Conservation (phyloP, 2,888 invertebrate species). For the Drosophila suboccidentalis region DNA sequence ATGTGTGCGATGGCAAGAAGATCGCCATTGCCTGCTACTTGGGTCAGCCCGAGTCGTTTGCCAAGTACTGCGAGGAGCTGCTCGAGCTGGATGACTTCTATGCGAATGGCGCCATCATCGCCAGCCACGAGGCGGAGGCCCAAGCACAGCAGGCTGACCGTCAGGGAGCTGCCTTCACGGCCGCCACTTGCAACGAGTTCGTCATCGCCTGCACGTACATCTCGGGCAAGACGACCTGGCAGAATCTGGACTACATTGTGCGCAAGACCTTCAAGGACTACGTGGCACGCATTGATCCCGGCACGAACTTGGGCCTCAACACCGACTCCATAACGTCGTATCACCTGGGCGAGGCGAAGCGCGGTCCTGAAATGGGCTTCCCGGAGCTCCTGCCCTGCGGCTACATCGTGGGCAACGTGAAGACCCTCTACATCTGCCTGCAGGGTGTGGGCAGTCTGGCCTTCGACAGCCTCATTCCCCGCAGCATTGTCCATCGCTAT, state of each 20-base stretch:
- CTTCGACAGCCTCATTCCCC: slow-evolving; percentile 98
- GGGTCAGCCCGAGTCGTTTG: slow-evolving; percentile 92
- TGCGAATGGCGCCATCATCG: slow-evolving; percentile 86
- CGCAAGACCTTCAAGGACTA: slow-evolving; percentile 98
- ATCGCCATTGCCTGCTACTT: slow-evolving; percentile 95
- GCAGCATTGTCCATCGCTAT: slow-evolving; percentile 97
- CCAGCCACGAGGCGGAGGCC: slow-evolving; percentile 85
- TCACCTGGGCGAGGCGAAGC: slow-evolving; percentile 95
- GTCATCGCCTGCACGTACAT: slow-evolving; percentile 95
- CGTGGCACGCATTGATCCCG: slow-evolving; percentile 96
- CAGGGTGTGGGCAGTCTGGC: slow-evolving; percentile 94
- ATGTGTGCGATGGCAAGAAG: slow-evolving; percentile 93
- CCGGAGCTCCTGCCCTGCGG: slow-evolving; percentile 97
- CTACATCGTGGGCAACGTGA: slow-evolving; percentile 95
- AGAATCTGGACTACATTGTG: slow-evolving; percentile 95
- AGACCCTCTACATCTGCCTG: slow-evolving; percentile 95
- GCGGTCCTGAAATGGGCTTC: slow-evolving; percentile 92
- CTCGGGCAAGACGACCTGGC: slow-evolving; percentile 97
- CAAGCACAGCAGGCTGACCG: slow-evolving; percentile 71
- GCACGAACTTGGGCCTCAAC: slow-evolving; percentile 93
- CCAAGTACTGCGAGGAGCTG: slow-evolving; percentile 89
- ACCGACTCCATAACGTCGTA: slow-evolving; percentile 97
- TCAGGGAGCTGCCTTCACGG: slow-evolving; percentile 86
- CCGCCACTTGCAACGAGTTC: slow-evolving; percentile 90
- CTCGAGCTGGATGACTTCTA: slow-evolving; percentile 89